Evolutionary conservation across 1,140 invertebrate genomes (phyloP).

Genomic region (Anoplophora glabripennis): DNA sequence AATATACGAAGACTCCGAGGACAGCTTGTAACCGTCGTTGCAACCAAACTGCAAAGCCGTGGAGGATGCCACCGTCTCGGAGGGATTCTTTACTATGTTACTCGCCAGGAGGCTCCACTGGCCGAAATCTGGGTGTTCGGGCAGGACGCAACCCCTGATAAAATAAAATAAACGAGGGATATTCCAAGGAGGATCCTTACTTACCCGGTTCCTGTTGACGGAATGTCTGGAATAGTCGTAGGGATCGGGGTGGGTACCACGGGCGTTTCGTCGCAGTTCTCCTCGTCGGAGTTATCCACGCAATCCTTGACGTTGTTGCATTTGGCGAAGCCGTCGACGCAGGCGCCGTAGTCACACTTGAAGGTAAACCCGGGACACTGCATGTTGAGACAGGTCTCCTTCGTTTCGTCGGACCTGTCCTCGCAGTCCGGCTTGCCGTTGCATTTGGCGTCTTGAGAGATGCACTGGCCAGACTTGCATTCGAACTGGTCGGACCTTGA

Average conservation of each 20-base stretch:
- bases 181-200: too few relatives aligned
- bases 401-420: conserved; percentile 63
- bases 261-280: conserved; percentile 15
- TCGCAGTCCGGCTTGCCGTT: conserved; percentile 55
- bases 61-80: background rate
- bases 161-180: background rate
- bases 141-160: conserved; percentile 21
- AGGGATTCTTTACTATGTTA: too few relatives aligned
- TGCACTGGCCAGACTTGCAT: conserved; percentile 59
- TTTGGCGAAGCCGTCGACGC: conserved; percentile 32
- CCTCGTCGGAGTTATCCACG: conserved; percentile 68
- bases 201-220: too few relatives aligned
- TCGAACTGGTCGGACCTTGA: conserved; percentile 47
- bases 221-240: background rate
- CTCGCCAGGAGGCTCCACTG: conserved; percentile 17
- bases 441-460: conserved; percentile 53
- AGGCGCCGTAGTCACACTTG: conserved; percentile 43
- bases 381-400: conserved; percentile 35
- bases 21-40: conserved; percentile 19
- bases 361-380: conserved; percentile 34
- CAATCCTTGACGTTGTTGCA: conserved; percentile 64
- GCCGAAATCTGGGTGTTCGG: conserved; percentile 27
- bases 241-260: background rate
- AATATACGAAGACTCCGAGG: conserved; percentile 4
- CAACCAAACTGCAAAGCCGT: conserved; percentile 16